phyloP scores from a whole-genome alignment of 2,113 vertebrate genomes.

The Oncorhynchus nerka region DNA sequence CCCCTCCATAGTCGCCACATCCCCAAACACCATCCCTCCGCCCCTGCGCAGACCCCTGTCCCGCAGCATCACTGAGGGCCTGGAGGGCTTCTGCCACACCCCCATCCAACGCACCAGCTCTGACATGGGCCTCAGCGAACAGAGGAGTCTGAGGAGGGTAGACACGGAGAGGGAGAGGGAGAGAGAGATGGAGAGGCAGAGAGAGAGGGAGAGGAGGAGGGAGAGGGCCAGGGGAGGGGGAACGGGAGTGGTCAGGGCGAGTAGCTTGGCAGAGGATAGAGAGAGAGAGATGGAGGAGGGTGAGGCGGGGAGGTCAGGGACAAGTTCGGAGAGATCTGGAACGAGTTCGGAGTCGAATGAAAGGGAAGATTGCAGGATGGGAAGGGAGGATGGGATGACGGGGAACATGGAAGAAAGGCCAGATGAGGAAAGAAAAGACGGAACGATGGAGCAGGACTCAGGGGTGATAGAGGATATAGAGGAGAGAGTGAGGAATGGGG shows the following conservation, averaged over 20 bases:
- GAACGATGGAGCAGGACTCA: slow-evolving; percentile 41
- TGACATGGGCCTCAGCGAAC: slow-evolving; percentile 83
- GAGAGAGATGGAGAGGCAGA: slow-evolving; percentile 54
- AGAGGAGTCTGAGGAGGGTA: slow-evolving; percentile 71
- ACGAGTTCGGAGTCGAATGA: slow-evolving; percentile 61
- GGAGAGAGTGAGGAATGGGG: slow-evolving; percentile 30
- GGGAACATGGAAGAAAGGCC: slow-evolving; percentile 53
- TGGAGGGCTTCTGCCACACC: slow-evolving; percentile 69
- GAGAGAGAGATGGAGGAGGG: slow-evolving; percentile 65
- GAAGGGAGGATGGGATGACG: slow-evolving; percentile 35
- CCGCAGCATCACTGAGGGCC: slow-evolving; percentile 78
- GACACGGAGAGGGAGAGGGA: slow-evolving; percentile 73
- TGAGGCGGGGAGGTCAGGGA: slow-evolving; percentile 22
- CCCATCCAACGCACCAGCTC: slow-evolving; percentile 87
- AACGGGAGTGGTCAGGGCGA: slow-evolving; percentile 71
- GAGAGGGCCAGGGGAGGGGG: slow-evolving; percentile 67
- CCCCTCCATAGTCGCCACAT: slow-evolving; percentile 63
- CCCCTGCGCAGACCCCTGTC: slow-evolving; percentile 71
- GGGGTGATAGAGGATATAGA: slow-evolving; percentile 49
- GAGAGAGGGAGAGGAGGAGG: slow-evolving; percentile 44
- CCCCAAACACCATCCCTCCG: slow-evolving; percentile 60
- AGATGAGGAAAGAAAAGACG: slow-evolving; percentile 31
- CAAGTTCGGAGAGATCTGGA: slow-evolving; percentile 40
- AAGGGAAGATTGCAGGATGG: slow-evolving; percentile 46
- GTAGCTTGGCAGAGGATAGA: slow-evolving; percentile 77